Evolutionary conservation across 2,797 vertebrate genomes (phyloP).

Genomic region (Anguilla anguilla): DNA sequence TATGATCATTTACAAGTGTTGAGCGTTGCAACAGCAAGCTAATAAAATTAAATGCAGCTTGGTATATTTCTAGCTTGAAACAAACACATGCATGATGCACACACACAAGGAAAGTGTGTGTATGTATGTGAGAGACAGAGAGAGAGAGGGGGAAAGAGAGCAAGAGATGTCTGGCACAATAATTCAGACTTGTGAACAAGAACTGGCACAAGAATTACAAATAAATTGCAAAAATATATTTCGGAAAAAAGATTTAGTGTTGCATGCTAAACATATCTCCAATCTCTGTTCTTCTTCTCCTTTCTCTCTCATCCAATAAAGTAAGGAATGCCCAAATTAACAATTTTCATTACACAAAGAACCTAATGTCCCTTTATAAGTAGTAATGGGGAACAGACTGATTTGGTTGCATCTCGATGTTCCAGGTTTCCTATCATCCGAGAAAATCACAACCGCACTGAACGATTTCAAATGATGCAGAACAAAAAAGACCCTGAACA

Average conservation of each 20-base stretch:
- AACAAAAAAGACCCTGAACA: not conserved
- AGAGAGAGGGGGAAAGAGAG: not conserved
- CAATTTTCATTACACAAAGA: not conserved
- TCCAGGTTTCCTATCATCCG: not conserved
- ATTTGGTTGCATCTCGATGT: not conserved
- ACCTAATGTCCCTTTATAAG: not conserved
- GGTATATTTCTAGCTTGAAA: not conserved
- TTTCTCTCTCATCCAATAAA: not conserved
- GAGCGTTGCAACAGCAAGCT: not conserved
- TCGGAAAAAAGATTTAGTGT: not conserved
- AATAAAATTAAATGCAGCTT: not conserved
- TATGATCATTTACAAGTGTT: constrained; percentile 3
- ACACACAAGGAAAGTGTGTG: not conserved
- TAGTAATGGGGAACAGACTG: not conserved
- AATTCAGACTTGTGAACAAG: not conserved
- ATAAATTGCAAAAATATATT: not conserved
- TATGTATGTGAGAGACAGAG: too few species aligned
- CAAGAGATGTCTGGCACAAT: not conserved
- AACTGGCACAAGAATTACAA: not conserved
- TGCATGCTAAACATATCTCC: not conserved
- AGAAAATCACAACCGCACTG: not conserved
- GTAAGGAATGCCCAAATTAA: not conserved
- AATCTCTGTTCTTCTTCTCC: not conserved
- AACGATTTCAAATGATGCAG: not conserved
- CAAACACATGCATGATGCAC: not conserved